phyloP scores from a whole-genome alignment of 2,888 invertebrate genomes.

The Nebria salina region DNA sequence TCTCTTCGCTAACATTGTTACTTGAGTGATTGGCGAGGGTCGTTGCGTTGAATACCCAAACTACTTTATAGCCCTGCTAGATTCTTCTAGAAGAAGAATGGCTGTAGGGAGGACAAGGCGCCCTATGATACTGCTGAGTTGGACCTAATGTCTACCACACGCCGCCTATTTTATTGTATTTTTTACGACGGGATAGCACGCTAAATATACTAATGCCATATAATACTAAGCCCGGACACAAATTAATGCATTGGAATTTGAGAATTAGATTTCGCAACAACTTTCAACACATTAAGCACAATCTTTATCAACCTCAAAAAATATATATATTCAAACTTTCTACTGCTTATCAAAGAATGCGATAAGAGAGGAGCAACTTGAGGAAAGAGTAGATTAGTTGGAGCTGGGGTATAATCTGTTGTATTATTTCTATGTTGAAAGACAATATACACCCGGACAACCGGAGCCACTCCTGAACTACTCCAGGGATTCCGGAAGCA shows the following conservation, averaged over 20 bases:
- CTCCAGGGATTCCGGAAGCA: slow-evolving; percentile 20
- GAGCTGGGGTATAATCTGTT: background rate
- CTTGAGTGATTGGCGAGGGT: slow-evolving; percentile 36
- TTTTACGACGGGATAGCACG: background rate
- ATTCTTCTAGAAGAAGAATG: background rate
- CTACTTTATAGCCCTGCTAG: background rate
- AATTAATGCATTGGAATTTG: background rate
- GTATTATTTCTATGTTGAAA: background rate
- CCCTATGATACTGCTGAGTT: background rate
- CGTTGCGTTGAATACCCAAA: slow-evolving; percentile 14
- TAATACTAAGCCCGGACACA: background rate
- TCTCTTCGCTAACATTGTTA: slow-evolving; percentile 32
- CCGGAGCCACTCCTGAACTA: background rate
- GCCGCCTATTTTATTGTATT: background rate
- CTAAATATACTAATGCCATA: background rate
- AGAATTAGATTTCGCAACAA: no score
- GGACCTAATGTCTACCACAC: background rate
- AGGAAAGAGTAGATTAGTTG: background rate
- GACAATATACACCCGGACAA: background rate
- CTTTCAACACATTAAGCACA: no score
- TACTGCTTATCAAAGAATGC: no score
- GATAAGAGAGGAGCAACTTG: no score
- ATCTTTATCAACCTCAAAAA: no score
- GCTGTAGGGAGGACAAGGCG: background rate
- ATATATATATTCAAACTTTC: no score